phyloP scores from a whole-genome alignment of 2,888 invertebrate species.

The Acanthococcus lagerstroemiae region DNA sequence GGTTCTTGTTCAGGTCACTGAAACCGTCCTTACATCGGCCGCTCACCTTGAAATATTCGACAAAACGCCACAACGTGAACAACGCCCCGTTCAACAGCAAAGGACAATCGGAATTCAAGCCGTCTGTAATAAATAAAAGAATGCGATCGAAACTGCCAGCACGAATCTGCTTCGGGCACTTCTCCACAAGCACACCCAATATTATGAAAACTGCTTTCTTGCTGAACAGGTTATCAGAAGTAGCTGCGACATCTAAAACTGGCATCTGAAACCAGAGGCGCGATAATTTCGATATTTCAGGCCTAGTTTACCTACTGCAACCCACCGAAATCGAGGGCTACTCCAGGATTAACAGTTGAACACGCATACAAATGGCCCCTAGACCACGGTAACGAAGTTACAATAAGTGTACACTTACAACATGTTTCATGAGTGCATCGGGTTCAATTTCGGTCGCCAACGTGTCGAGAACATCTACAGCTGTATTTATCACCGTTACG shows the following conservation, averaged over 20 bases:
- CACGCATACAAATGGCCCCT: background rate
- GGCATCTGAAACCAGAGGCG: conserved; percentile 19
- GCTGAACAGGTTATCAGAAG: conserved; percentile 10
- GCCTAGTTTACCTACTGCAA: too few relatives aligned
- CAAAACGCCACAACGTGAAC: conserved; percentile 6
- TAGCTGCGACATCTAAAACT: conserved; percentile 8
- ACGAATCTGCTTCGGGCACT: conserved; percentile 3
- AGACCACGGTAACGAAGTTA: background rate
- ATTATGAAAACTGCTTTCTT: conserved; percentile 21
- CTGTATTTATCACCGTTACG: conserved; percentile 3
- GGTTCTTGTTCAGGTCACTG: too few relatives aligned
- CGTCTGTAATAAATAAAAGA: conserved; percentile 9
- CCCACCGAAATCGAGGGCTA: too few relatives aligned
- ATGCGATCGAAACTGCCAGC: conserved; percentile 2
- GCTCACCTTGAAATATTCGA: conserved; percentile 6
- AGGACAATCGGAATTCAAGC: conserved; percentile 6
- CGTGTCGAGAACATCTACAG: conserved; percentile 18
- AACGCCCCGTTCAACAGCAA: conserved; percentile 15
- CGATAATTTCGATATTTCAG: too few relatives aligned
- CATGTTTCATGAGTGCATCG: conserved; percentile 15
- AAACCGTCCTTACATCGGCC: too few relatives aligned
- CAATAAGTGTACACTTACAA: background rate
- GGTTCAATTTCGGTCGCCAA: conserved; percentile 13
- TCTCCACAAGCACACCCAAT: conserved; percentile 9
- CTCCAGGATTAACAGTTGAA: too few relatives aligned